Evolutionary conservation across 2,888 invertebrate genomes (phyloP).

Genomic region (Palloptera scutellata): DNA sequence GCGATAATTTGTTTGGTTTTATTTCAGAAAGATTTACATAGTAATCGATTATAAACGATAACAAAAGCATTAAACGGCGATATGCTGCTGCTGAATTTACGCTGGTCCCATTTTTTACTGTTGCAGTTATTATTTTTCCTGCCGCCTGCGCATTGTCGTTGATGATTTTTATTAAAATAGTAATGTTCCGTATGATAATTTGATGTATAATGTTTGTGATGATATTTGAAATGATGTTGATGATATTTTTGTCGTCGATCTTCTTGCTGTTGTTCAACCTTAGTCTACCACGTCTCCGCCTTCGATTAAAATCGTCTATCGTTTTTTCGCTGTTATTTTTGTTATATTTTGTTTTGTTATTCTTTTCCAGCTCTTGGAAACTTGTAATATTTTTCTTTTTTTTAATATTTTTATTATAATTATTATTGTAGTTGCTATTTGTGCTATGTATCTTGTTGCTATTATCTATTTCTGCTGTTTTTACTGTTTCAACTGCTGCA

Average conservation of each 20-base stretch:
- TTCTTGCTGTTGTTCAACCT: constrained; percentile 44
- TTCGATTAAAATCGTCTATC: constrained; percentile 59
- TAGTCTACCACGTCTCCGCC: constrained; percentile 63
- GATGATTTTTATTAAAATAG: constrained; percentile 13
- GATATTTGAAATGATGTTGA: constrained; percentile 24
- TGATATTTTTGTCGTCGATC: constrained; percentile 35
- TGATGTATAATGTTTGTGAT: constrained; percentile 33
- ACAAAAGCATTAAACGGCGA: constrained; percentile 42
- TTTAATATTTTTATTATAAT: constrained; percentile 24
- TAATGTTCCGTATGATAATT: constrained; percentile 20
- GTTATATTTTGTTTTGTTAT: constrained; percentile 24
- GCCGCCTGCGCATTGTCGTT: background rate
- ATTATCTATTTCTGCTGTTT: background rate
- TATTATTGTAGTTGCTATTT: constrained; percentile 31
- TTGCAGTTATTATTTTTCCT: constrained; percentile 13
- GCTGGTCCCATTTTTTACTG: background rate
- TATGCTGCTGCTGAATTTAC: constrained; percentile 35
- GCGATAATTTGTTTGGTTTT: background rate
- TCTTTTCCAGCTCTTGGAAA: constrained; percentile 19
- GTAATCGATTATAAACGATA: constrained; percentile 46
- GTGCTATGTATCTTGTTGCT: constrained; percentile 25
- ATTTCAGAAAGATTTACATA: constrained; percentile 27
- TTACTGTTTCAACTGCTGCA: constrained; percentile 14
- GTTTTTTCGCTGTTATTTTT: constrained; percentile 41
- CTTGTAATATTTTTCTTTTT: background rate